phyloP scores from a whole-genome alignment of 2,888 invertebrate genomes.

The Allophyes oxyacanthae region DNA sequence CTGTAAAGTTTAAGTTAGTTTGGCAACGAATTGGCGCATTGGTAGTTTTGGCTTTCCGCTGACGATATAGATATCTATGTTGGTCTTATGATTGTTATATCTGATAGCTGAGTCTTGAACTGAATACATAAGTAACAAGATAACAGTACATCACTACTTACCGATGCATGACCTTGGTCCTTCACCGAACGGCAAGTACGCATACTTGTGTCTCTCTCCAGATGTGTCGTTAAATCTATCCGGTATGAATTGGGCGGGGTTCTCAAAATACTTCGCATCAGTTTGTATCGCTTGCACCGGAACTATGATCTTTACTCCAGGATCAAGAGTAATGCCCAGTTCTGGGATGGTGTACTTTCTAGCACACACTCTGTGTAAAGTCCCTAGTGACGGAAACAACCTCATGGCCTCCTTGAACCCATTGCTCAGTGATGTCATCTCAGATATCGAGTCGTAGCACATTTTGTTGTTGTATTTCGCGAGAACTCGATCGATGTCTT shows the following conservation, averaged over 20 bases:
- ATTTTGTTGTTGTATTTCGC: slow-evolving; percentile 69
- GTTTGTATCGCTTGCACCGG: slow-evolving; percentile 74
- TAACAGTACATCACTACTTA: slow-evolving; percentile 49
- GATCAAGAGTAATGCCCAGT: slow-evolving; percentile 69
- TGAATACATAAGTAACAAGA: too few species aligned
- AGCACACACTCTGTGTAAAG: slow-evolving; percentile 69
- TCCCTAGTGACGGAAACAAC: slow-evolving; percentile 71
- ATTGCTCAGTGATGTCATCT: slow-evolving; percentile 69
- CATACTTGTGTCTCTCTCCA: slow-evolving; percentile 55
- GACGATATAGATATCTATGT: too few species aligned
- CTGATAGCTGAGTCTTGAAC: too few species aligned
- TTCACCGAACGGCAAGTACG: slow-evolving; percentile 74
- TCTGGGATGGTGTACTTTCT: slow-evolving; percentile 64
- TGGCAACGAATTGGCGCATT: too few species aligned
- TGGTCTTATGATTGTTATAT: too few species aligned
- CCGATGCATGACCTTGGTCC: slow-evolving; percentile 77
- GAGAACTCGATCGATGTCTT: slow-evolving; percentile 74
- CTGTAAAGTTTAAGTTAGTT: too few species aligned
- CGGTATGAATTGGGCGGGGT: slow-evolving; percentile 69
- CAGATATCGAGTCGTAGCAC: slow-evolving; percentile 72
- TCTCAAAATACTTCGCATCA: slow-evolving; percentile 73
- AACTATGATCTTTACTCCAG: slow-evolving; percentile 72
- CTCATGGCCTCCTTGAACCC: slow-evolving; percentile 74
- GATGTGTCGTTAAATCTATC: slow-evolving; percentile 65
- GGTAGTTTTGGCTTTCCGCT: too few species aligned